phyloP scores from a whole-genome alignment of 2,797 vertebrate genomes.

The Eurystomus glaucurus region DNA sequence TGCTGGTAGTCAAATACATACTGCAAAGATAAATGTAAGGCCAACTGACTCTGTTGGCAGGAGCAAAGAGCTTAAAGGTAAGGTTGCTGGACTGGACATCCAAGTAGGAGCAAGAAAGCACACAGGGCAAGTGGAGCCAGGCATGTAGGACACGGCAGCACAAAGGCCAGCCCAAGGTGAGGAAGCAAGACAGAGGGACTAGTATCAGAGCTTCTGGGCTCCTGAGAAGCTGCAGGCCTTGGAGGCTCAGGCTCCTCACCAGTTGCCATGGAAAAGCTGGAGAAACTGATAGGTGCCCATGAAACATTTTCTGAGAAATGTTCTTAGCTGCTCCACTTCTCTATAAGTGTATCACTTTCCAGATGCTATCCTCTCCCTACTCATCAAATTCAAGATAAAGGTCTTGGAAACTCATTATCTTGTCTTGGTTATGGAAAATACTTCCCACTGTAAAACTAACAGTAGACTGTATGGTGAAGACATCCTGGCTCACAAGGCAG shows the following conservation, averaged over 20 bases:
- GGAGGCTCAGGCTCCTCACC: neutral
- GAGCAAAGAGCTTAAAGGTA: neutral
- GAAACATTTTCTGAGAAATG: neutral
- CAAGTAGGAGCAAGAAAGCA: neutral
- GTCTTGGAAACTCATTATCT: neutral
- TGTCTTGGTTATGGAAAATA: neutral
- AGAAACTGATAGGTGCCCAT: neutral
- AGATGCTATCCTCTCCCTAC: neutral
- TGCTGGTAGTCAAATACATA: constrained; percentile 93
- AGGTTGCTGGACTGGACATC: neutral
- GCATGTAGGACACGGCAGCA: neutral
- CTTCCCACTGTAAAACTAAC: neutral
- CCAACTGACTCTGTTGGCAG: neutral
- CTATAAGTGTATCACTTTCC: neutral
- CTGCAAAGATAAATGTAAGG: constrained; percentile 80
- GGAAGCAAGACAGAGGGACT: neutral
- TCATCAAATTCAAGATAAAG: neutral
- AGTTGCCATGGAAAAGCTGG: neutral
- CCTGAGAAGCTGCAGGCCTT: neutral
- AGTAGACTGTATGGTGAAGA: neutral
- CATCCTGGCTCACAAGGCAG: neutral
- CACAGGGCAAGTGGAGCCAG: neutral
- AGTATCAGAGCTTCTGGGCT: neutral
- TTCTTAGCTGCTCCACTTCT: neutral
- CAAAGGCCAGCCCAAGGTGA: neutral